Conservation (phyloP, 2,113 vertebrate genomes). For the Actenoides hombroni region DNA sequence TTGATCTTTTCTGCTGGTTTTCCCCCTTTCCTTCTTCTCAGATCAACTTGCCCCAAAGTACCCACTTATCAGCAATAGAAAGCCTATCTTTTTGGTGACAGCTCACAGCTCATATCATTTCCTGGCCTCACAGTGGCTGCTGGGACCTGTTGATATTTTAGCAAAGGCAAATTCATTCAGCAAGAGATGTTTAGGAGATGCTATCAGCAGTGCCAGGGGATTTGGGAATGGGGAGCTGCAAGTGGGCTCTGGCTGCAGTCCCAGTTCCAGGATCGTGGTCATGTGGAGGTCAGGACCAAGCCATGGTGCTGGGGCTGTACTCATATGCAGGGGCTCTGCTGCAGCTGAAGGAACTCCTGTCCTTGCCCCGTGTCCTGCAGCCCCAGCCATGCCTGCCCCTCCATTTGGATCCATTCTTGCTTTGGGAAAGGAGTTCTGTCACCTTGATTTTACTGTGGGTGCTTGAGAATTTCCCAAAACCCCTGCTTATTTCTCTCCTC, state of each 20-base stretch:
- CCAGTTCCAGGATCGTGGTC: accelerated
- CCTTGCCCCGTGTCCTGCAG: background rate
- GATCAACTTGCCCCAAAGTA: background rate
- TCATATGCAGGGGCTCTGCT: background rate
- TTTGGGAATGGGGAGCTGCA: accelerated
- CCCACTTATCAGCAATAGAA: background rate
- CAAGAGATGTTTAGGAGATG: background rate
- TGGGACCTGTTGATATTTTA: background rate
- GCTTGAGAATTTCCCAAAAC: background rate
- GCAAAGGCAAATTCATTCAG: background rate
- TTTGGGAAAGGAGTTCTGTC: background rate
- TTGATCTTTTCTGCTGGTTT: background rate
- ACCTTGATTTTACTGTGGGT: background rate
- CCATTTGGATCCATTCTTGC: background rate
- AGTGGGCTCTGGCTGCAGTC: accelerated
- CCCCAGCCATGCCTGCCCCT: background rate
- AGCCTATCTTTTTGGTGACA: background rate
- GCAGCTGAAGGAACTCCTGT: background rate
- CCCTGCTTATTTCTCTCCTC: background rate
- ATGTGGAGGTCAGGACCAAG: background rate
- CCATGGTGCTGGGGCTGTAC: background rate
- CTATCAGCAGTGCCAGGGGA: background rate
- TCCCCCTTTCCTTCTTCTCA: background rate
- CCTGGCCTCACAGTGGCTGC: accelerated
- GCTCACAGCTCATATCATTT: background rate